These are phyloP conservation scores for Aix galericulata DNA, from an alignment of 2,113 vertebrate species.

Conservation along the genomic window DNA sequence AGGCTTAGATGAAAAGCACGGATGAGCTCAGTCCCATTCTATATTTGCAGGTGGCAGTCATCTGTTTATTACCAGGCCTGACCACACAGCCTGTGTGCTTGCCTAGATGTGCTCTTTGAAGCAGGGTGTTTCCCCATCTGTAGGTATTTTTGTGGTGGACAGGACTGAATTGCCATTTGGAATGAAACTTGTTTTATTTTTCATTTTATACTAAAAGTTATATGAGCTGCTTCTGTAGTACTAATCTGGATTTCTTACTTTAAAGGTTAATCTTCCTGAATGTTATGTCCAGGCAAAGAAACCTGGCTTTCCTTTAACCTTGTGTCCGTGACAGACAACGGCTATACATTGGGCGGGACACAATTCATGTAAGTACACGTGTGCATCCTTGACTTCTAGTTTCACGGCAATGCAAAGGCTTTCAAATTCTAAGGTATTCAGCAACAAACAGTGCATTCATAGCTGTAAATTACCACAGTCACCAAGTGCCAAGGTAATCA, in stretches of 20 bases:
- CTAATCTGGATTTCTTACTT: neutral
- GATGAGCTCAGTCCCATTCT: neutral
- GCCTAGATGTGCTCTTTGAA: neutral
- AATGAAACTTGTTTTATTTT: neutral
- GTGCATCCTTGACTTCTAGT: neutral
- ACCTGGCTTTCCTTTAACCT: neutral
- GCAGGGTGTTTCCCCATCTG: neutral
- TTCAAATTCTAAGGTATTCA: neutral
- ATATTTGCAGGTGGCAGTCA: neutral
- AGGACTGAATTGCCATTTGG: neutral
- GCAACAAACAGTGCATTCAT: neutral
- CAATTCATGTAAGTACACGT: neutral
- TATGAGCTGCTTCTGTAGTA: neutral
- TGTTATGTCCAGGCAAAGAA: neutral
- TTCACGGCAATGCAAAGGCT: neutral
- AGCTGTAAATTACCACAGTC: neutral
- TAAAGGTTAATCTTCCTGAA: neutral
- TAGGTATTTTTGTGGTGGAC: neutral
- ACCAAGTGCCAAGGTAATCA: neutral
- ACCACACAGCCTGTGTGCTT: neutral
- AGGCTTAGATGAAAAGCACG: neutral
- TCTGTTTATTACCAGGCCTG: neutral
- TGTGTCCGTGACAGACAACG: rapidly evolving
- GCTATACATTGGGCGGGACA: neutral
- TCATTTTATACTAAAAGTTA: neutral